Evolutionary conservation across 2,888 invertebrate genomes (phyloP).

Genomic region (Cephonodes hylas): DNA sequence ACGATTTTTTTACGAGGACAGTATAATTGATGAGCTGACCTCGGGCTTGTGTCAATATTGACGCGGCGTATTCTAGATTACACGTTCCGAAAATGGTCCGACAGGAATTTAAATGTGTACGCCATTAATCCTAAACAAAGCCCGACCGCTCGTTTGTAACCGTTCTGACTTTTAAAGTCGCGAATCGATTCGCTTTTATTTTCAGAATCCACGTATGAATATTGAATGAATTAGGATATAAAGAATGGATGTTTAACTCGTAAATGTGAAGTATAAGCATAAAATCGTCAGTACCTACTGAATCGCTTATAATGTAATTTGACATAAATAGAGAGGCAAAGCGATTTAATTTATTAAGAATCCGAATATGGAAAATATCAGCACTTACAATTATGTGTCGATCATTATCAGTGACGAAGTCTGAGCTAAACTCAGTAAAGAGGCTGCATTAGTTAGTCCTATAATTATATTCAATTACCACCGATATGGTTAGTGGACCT

Average conservation of each 20-base stretch:
- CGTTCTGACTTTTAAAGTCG: background rate
- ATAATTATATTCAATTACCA: background rate
- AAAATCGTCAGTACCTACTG: background rate
- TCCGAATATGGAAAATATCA: background rate
- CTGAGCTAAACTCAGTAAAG: background rate
- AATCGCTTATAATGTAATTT: background rate
- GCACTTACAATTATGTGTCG: background rate
- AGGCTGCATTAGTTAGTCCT: background rate
- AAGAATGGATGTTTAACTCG: background rate
- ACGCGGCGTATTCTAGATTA: conserved; percentile 24
- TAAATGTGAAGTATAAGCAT: background rate
- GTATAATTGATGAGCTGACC: conserved; percentile 47
- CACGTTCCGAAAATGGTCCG: conserved; percentile 29
- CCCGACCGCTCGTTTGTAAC: background rate
- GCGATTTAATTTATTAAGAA: background rate
- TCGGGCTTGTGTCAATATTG: conserved; percentile 41
- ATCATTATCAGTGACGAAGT: background rate
- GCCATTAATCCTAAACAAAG: background rate
- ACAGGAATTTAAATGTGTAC: conserved; percentile 25
- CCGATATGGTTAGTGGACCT: background rate
- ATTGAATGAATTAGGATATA: background rate
- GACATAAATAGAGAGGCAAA: background rate
- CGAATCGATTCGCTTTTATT: background rate
- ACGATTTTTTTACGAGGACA: conserved; percentile 42
- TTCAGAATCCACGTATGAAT: background rate